Evolutionary conservation across 2,888 invertebrate species (phyloP), one percentile per base, ranked within the genome.

Genomic region (Salticus scenicus): DNA sequence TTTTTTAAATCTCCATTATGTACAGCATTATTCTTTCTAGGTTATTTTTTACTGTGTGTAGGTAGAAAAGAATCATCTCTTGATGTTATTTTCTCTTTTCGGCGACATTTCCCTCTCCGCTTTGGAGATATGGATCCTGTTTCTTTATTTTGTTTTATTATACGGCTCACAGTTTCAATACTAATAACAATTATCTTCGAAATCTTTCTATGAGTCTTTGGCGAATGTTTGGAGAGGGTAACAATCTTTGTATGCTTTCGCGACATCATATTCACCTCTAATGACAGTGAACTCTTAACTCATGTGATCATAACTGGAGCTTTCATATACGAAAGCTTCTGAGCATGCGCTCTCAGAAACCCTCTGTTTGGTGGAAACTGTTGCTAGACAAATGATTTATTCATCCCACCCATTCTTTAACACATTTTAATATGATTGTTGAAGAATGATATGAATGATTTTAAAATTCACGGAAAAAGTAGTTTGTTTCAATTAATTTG

Each of bases 161-260:
- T 17, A 27, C 28, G 24, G 28, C 67, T 67, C 67, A 67, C 28
- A 67, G 8, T 67, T 67, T 24, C 67, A 31, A 67, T 31, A 67
- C 8, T 67, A 10, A 67, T 28, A n/a, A 1, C 67, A 67, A 67
- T 28, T 31, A 67, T 31, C 33, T 28, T 31, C 17, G 28, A 28
- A 67, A 67, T 67, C 67, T 67, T 28, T 28, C 67, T 12, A 67
- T 28, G 28, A 12, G 67, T 67, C 33, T 67, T 67, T 31, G 30
- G 14, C 33, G 28, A 1, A 31, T 67, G 67, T 67, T 28, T 12
- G 33, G 30, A 31, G n/a, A 67, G 67, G 14, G 28, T 67, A 31
- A 67, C 67, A 31, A 67, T 67, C 67, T 67, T 67, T 67, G 4
- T 67, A 67, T 28, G 14, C n/a, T 67, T 67, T 67, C 67, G 30